Percentiles rank a stretch among this genome's conserved stretches.
phyloP scores from a whole-genome alignment of 2,113 vertebrate genomes.

The Crotalus helleri region DNA sequence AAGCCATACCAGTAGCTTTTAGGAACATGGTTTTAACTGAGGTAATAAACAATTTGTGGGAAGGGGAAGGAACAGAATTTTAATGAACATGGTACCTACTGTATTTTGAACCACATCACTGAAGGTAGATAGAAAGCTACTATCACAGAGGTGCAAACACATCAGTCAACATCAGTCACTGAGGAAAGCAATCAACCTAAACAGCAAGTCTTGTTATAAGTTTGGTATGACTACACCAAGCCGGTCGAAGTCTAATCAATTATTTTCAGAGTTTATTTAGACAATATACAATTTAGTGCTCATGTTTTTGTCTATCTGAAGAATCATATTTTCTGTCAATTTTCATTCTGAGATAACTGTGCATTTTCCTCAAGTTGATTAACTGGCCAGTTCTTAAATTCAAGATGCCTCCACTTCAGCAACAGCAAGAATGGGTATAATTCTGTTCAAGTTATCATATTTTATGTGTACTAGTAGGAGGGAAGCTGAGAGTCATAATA shows the following conservation, averaged over 20 bases:
- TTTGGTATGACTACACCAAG: conserved; percentile 58
- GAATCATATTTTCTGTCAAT: conserved; percentile 69
- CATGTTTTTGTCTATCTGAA: conserved; percentile 58
- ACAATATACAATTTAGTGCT: conserved; percentile 50
- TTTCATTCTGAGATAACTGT: conserved; percentile 72
- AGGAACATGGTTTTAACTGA: conserved; percentile 40
- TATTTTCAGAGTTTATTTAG: neutral
- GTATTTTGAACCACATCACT: conserved; percentile 42
- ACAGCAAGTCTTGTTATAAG: conserved; percentile 57
- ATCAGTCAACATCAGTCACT: conserved; percentile 51
- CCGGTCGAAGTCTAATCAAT: conserved; percentile 61
- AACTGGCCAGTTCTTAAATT: conserved; percentile 63
- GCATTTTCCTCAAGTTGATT: conserved; percentile 71
- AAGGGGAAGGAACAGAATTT: conserved; percentile 30
- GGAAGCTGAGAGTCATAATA: neutral
- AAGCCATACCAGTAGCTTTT: conserved; percentile 62
- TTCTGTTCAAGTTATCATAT: conserved; percentile 29
- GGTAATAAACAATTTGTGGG: conserved; percentile 29
- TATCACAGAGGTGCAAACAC: conserved; percentile 42
- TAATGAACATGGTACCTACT: conserved; percentile 41
- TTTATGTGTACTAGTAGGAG: neutral
- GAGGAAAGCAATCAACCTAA: conserved; percentile 39
- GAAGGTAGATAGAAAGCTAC: conserved; percentile 42
- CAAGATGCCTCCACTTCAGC: conserved; percentile 55
- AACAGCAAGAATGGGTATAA: conserved; percentile 49